Evolutionary conservation across 2,113 vertebrate genomes (phyloP).

Genomic region (Anser cygnoides): DNA sequence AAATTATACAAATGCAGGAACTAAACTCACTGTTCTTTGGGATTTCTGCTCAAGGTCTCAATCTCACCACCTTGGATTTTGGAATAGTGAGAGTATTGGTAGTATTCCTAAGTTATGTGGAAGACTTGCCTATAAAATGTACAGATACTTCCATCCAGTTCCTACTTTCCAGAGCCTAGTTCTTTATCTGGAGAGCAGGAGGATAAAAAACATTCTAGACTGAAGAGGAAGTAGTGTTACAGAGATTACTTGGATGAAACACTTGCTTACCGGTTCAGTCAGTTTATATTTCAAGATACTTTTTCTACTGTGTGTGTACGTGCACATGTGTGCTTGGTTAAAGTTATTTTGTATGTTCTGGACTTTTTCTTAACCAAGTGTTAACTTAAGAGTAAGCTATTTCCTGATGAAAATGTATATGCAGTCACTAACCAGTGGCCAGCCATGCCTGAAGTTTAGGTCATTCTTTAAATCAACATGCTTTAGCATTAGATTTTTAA

Average conservation of each 20-base stretch:
- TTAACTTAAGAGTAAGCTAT: neutral
- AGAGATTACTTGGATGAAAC: neutral
- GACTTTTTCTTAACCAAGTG: neutral
- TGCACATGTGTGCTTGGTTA: neutral
- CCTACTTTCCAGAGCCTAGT: neutral
- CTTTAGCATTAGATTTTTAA: neutral
- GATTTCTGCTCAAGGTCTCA: neutral
- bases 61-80: neutral
- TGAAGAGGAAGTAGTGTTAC: neutral
- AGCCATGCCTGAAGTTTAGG: neutral
- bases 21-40: neutral
- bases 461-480: neutral
- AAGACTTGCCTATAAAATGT: neutral
- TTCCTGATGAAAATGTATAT: neutral
- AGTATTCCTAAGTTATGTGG: neutral
- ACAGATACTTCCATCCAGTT: neutral
- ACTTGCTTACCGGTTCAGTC: neutral
- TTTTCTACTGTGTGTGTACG: neutral
- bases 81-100: neutral
- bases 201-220: neutral
- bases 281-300: neutral
- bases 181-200: neutral
- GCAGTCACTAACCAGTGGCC: neutral
- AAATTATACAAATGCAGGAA: neutral
- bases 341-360: neutral